Evolutionary conservation across 2,113 vertebrate species (phyloP).

Genomic region (Carassius auratus): DNA sequence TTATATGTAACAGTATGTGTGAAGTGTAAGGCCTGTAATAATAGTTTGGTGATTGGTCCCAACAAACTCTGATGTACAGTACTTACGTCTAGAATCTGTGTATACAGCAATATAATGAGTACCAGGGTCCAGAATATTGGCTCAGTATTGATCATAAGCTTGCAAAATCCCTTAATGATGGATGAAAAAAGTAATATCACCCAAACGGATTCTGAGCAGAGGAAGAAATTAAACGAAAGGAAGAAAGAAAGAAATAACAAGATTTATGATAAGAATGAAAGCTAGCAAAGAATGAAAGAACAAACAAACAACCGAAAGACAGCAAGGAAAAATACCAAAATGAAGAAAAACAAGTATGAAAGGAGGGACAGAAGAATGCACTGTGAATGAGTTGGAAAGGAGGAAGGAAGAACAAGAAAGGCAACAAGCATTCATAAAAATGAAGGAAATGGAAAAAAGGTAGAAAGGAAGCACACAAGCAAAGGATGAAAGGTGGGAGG

Average conservation of each 20-base stretch:
- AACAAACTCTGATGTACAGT: slow-evolving; percentile 3
- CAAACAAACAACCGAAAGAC: background rate
- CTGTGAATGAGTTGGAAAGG: background rate
- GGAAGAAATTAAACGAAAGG: background rate
- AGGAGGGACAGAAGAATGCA: background rate
- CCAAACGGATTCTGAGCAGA: slow-evolving; percentile 35
- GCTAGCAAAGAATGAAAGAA: background rate
- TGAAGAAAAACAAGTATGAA: background rate
- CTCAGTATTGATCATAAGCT: slow-evolving; percentile 41
- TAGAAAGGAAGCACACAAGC: background rate
- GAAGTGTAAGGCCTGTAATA: background rate
- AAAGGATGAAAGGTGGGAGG: background rate
- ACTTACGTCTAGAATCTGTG: slow-evolving; percentile 12
- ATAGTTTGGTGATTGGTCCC: slow-evolving; percentile 10
- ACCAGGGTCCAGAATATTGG: slow-evolving; percentile 30
- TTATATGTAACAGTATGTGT: background rate
- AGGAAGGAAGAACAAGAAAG: background rate
- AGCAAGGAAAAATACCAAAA: background rate
- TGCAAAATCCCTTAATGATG: slow-evolving; percentile 42
- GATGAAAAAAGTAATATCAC: slow-evolving; percentile 31
- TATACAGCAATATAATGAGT: slow-evolving; percentile 29
- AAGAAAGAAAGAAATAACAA: background rate
- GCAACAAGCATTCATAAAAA: too few species aligned
- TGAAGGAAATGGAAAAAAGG: background rate
- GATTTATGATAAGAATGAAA: background rate